phyloP scores from a whole-genome alignment of 2,113 vertebrate genomes.

The Silurus meridionalis region DNA sequence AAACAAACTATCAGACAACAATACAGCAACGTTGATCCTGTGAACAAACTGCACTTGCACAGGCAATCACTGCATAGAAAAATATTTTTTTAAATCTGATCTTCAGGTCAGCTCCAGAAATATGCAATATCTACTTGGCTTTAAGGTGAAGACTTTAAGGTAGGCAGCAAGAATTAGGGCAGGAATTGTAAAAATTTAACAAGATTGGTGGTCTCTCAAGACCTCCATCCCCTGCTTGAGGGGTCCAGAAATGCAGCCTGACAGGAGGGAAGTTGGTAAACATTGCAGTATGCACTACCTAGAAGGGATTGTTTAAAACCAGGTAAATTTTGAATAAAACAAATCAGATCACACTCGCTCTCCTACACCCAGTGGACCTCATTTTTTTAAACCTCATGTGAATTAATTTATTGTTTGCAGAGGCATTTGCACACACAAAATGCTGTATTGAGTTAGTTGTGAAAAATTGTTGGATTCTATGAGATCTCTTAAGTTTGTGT shows the following conservation, averaged over 20 bases:
- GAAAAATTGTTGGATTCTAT: background rate
- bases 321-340: background rate
- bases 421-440: background rate
- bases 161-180: background rate
- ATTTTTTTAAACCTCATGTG: background rate
- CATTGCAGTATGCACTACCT: background rate
- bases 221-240: background rate
- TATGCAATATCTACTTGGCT: conserved; percentile 24
- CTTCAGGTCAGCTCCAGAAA: conserved; percentile 8
- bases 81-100: background rate
- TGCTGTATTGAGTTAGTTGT: background rate
- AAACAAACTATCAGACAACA: conserved; percentile 3
- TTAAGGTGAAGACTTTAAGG: background rate
- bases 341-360: background rate
- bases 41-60: background rate
- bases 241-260: background rate
- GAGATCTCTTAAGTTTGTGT: background rate
- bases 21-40: background rate
- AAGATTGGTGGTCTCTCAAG: conserved; percentile 4
- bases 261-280: background rate
- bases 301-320: background rate
- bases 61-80: background rate
- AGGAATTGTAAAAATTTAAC: conserved; percentile 18
- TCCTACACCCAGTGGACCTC: background rate
- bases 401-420: background rate